phyloP scores from a whole-genome alignment of 37 sponge, comb jelly and placozoan genomes.

The Eunapius fragilis region DNA sequence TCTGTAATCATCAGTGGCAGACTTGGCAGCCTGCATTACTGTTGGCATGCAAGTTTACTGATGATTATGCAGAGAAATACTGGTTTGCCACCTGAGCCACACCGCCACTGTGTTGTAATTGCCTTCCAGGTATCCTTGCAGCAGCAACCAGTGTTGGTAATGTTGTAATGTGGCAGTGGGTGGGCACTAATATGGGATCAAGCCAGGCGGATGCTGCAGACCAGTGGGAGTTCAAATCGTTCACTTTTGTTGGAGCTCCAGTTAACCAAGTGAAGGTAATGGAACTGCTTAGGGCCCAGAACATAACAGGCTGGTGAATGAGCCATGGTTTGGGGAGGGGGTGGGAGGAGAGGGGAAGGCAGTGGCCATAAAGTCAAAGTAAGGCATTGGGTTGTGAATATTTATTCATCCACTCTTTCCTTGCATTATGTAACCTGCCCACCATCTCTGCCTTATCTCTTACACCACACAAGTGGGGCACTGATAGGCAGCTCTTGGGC shows the following conservation, averaged over 20 bases:
- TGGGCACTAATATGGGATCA: slow-evolving; percentile 17
- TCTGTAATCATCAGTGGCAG: too few species aligned
- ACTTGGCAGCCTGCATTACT: too few species aligned
- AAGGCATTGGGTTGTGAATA: not conserved
- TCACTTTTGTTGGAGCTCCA: slow-evolving; percentile 33
- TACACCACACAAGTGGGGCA: slow-evolving; percentile 61
- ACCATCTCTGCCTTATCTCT: not conserved
- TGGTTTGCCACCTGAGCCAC: too few species aligned
- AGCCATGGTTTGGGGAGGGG: not conserved
- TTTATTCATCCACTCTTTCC: too few species aligned
- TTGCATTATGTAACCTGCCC: not conserved
- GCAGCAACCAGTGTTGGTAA: slow-evolving; percentile 84
- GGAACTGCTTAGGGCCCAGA: not conserved
- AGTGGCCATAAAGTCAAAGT: not conserved
- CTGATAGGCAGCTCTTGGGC: slow-evolving; percentile 54
- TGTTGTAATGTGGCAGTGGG: slow-evolving; percentile 77
- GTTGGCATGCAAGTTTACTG: too few species aligned
- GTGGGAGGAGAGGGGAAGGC: not conserved
- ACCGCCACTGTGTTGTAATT: too few species aligned
- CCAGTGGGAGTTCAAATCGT: slow-evolving; percentile 57
- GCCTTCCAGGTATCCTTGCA: slow-evolving; percentile 72
- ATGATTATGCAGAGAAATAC: too few species aligned
- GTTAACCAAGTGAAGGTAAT: slow-evolving; percentile 48
- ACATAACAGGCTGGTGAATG: not conserved
- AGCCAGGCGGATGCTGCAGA: slow-evolving; percentile 12